phyloP scores from a whole-genome alignment of 1,140 invertebrate species.

The Papilio aristodemus region DNA sequence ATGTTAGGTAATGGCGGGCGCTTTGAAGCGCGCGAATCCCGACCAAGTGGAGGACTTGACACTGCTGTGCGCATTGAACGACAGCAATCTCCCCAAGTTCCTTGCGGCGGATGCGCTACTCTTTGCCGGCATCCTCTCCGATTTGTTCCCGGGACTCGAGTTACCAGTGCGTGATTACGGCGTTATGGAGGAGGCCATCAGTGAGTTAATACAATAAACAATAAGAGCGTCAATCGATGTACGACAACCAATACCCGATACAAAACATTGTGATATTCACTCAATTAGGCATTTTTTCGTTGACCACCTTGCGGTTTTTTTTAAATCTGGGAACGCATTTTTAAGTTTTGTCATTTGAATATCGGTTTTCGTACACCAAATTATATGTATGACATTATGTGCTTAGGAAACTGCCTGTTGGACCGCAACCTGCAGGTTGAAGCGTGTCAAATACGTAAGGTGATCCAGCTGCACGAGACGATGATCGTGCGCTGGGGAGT shows the following conservation, averaged over 20 bases:
- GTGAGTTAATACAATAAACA: constrained; percentile 46
- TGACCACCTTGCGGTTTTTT: too few relatives aligned
- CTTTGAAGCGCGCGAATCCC: constrained; percentile 91
- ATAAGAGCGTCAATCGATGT: too few relatives aligned
- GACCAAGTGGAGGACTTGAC: constrained; percentile 90
- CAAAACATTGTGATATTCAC: too few relatives aligned
- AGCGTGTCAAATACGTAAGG: constrained; percentile 86
- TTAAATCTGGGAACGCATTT: too few relatives aligned
- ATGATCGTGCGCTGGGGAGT: constrained; percentile 96
- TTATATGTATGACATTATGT: neutral
- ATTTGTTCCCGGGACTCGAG: constrained; percentile 92
- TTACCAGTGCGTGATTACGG: constrained; percentile 91
- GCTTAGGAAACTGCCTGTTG: constrained; percentile 51
- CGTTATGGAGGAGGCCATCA: constrained; percentile 83
- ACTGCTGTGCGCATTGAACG: constrained; percentile 90
- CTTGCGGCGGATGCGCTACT: constrained; percentile 91
- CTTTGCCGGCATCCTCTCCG: constrained; percentile 92
- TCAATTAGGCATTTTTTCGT: too few relatives aligned
- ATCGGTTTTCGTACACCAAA: too few relatives aligned
- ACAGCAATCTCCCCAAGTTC: constrained; percentile 97
- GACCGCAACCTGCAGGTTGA: constrained; percentile 83
- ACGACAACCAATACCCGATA: too few relatives aligned
- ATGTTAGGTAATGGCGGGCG: constrained; percentile 91
- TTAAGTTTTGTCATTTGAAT: too few relatives aligned
- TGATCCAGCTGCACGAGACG: constrained; percentile 93